A percentile compares a stretch with the other conserved stretches of the same genome.
These are phyloP conservation scores for Anthopleura xanthogrammica DNA, from an alignment of 92 coral and sea anemone species.

Conservation along the genomic window DNA sequence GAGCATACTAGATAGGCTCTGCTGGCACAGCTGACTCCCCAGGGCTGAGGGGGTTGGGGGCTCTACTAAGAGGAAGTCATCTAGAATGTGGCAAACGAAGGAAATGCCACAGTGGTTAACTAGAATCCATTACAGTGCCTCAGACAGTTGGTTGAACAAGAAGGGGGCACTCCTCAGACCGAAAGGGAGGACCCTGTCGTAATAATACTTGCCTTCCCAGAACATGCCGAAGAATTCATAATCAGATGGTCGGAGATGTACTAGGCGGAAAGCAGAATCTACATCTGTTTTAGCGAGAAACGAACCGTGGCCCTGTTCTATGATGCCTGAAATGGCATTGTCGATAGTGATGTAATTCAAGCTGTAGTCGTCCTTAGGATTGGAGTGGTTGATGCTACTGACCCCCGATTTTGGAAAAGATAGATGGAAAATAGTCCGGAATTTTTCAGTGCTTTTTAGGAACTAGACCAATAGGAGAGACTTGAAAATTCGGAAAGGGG, in stretches of 20 bases:
- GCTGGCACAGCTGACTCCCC: too few species aligned
- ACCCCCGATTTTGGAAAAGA: constrained; percentile 53
- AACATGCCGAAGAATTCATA: constrained; percentile 52
- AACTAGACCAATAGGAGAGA: too few species aligned
- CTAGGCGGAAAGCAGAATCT: constrained; percentile 50
- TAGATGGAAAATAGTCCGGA: constrained; percentile 61
- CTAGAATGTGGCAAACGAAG: too few species aligned
- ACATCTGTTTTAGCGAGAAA: constrained; percentile 51
- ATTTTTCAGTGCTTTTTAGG: too few species aligned
- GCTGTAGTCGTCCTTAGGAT: constrained; percentile 39
- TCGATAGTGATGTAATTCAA: constrained; percentile 51
- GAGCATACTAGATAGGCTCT: too few species aligned
- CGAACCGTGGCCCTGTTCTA: constrained; percentile 24
- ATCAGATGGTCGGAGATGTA: constrained; percentile 39
- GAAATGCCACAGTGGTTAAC: too few species aligned
- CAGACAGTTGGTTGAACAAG: constrained; percentile 41
- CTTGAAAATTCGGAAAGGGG: constrained; percentile 41
- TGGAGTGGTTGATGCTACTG: constrained; percentile 46
- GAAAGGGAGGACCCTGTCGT: constrained; percentile 49
- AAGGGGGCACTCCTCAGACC: constrained; percentile 50
- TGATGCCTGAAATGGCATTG: constrained; percentile 37
- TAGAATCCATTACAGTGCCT: too few species aligned
- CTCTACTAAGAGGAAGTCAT: too few species aligned
- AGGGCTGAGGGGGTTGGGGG: too few species aligned
- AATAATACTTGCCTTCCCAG: constrained; percentile 47